Conservation (phyloP, 2,888 invertebrate species). For the Zygaena filipendulae region DNA sequence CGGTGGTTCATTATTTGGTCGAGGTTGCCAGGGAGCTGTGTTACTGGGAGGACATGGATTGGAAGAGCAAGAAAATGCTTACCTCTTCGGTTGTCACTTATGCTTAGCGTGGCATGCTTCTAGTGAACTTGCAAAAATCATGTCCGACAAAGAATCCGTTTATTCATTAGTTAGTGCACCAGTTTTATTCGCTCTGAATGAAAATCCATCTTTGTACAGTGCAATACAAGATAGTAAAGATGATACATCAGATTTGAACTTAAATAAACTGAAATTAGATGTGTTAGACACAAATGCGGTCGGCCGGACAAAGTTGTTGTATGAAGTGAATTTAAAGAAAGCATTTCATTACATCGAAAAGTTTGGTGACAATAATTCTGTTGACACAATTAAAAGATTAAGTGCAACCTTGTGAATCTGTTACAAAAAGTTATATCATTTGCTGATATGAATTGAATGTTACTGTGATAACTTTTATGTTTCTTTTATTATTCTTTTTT, state of each 20-base stretch:
- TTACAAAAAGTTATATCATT: too few species aligned
- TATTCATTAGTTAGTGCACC: constrained; percentile 84
- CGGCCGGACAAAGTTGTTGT: constrained; percentile 38
- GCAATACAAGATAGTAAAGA: constrained; percentile 61
- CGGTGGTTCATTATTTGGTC: constrained; percentile 74
- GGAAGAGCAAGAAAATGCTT: constrained; percentile 76
- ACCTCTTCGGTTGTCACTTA: constrained; percentile 82
- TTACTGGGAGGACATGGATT: constrained; percentile 76
- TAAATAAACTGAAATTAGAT: constrained; percentile 53
- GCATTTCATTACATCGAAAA: constrained; percentile 35
- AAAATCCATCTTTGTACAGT: constrained; percentile 74
- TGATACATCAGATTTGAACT: constrained; percentile 71
- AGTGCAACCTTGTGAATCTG: constrained; percentile 36
- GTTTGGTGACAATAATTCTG: constrained; percentile 45
- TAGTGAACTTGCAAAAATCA: constrained; percentile 44
- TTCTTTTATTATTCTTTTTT: too few species aligned
- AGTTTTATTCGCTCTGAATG: constrained; percentile 82
- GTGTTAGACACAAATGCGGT: constrained; percentile 44
- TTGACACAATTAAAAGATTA: constrained; percentile 44
- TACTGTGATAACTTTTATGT: too few species aligned
- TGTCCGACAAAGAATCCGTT: constrained; percentile 65
- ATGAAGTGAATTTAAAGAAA: constrained; percentile 36
- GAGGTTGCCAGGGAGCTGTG: constrained; percentile 84
- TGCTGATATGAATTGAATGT: too few species aligned
- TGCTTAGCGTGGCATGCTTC: constrained; percentile 84